Evolutionary conservation across 1,140 invertebrate genomes (phyloP).

Genomic region (Heliothis subflexa): DNA sequence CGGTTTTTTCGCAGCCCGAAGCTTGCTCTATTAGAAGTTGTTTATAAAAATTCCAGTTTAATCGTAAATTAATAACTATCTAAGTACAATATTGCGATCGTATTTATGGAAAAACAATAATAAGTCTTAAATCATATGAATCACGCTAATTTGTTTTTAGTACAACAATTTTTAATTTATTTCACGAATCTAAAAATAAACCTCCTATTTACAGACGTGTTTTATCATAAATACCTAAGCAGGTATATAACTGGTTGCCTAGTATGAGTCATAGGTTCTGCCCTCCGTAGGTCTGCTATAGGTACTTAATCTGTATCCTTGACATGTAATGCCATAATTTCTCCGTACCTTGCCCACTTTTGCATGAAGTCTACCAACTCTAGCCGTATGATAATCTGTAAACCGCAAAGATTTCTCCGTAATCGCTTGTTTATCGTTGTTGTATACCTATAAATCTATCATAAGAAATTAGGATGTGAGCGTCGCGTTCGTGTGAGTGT

Average conservation of each 20-base stretch:
- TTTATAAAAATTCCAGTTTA: background rate
- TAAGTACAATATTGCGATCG: too few species aligned
- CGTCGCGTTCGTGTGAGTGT: conserved; percentile 43
- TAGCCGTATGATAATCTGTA: background rate
- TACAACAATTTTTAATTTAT: background rate
- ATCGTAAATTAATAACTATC: background rate
- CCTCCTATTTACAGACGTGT: background rate
- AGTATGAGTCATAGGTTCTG: conserved; percentile 39
- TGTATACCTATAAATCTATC: conserved; percentile 37
- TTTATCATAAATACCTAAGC: conserved; percentile 18
- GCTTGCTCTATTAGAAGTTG: background rate
- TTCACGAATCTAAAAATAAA: background rate
- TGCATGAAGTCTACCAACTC: background rate
- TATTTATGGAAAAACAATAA: too few species aligned
- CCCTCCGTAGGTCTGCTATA: conserved; percentile 12
- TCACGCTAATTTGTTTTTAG: too few species aligned
- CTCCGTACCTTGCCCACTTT: conserved; percentile 13
- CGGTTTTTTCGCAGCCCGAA: background rate
- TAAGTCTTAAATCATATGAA: too few species aligned
- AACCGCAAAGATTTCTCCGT: conserved; percentile 6
- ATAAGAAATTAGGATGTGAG: conserved; percentile 45
- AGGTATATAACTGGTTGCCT: background rate
- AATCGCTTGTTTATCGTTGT: conserved; percentile 6
- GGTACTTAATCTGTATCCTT: conserved; percentile 25
- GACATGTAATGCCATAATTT: conserved; percentile 32